Evolutionary conservation across 2,797 vertebrate genomes (phyloP), one percentile per base, ranked within the genome.

Genomic region (Danio aesculapii): DNA sequence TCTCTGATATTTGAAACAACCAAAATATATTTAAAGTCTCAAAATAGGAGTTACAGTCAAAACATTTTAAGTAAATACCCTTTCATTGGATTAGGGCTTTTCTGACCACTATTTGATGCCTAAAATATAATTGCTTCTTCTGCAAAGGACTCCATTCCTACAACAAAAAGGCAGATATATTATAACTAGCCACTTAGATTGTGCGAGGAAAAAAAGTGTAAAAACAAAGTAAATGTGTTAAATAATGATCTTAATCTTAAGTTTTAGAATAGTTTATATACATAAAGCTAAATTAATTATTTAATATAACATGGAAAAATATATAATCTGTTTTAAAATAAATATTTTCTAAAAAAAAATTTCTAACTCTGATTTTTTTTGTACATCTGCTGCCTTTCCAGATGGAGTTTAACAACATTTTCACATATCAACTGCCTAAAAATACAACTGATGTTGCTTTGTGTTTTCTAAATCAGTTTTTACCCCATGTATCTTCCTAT

Each of bases 1-100:
- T 47, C 47, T 16, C 3, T 62, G 43, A 81, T 66, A 8, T 55
- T 44, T 17, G 44, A 86, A 81, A 78, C 52, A 69, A 71, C 19
- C 30, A 10, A 9, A 49, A 6, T 17, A 58, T 55, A n/a, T 44
- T 9, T 30, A 58, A 19, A 8, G 67, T 39, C 11, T 67, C 16
- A 77, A 64, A 59, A 61, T 4, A 61, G 12, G 6, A n/a, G 44
- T 47, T 67, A 30, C 30, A 21, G 11, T 21, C 17, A 77, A 68
- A 58, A 46, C 10, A 47, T 69, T n/a, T n/a, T 47, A 46, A 50
- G 49, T 9, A 61, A 70, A 13, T 6, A 19, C 16, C 7, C 8
- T 16, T 43, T 39, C 16, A 17, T 13, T 13, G 16, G n/a, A 43
- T 55, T n/a, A 19, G 11, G n/a, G 50, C 6, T n/a, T 13, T 53